These are phyloP conservation scores for Plecturocebus donacophilus DNA, from an alignment of 2,113 vertebrate species.

Conservation along the genomic window DNA sequence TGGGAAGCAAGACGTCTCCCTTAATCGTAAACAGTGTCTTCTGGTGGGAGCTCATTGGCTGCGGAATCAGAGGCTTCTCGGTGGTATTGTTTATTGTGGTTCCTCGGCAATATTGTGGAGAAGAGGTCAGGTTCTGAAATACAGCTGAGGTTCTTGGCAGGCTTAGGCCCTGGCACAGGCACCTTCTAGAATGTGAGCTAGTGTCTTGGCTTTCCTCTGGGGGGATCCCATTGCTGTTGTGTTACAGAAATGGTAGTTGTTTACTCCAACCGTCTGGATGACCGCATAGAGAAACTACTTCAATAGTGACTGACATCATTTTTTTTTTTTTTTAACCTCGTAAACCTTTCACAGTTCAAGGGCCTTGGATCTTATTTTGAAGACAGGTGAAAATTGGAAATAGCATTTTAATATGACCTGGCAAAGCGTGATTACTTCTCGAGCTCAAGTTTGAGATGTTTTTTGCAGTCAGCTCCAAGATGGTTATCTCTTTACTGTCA, in stretches of 20 bases:
- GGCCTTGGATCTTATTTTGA: conserved; percentile 53
- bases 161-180: conserved; percentile 61
- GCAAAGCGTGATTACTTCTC: background rate
- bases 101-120: background rate
- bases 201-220: conserved; percentile 75
- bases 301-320: conserved; percentile 69
- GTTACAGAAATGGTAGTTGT: conserved; percentile 74
- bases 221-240: conserved; percentile 78
- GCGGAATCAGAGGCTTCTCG: background rate
- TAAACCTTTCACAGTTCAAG: conserved; percentile 64
- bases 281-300: conserved; percentile 70
- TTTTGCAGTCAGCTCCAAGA: background rate
- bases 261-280: conserved; percentile 75
- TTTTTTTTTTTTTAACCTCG: conserved; percentile 54
- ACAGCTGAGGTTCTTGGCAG: conserved; percentile 73
- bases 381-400: conserved; percentile 67
- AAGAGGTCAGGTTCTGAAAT: conserved; percentile 58
- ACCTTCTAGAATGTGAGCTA: conserved; percentile 60
- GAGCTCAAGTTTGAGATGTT: background rate
- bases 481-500: background rate
- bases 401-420: conserved; percentile 46
- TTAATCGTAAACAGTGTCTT: background rate
- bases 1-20: conserved; percentile 60
- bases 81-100: background rate
- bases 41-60: background rate